These are phyloP conservation scores for Smutsia temminckii DNA, from an alignment of 2,797 vertebrate genomes.

Conservation along the genomic window DNA sequence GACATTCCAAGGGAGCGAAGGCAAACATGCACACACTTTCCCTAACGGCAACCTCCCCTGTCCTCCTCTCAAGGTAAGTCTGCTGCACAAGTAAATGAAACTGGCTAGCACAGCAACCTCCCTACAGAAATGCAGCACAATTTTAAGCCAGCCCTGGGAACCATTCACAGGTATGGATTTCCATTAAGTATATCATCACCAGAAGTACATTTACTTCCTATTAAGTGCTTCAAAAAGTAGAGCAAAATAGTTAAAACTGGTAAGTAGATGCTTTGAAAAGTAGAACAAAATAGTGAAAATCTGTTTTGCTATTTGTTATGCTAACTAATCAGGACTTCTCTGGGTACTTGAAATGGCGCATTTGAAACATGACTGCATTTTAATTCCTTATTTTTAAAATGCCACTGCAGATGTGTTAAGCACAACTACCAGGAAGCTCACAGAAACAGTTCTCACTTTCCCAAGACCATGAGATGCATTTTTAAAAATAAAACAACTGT, in stretches of 20 bases:
- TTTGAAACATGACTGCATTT: background rate
- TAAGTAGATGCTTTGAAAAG: background rate
- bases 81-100: background rate
- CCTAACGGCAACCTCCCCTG: background rate
- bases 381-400: constrained; percentile 25
- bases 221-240: background rate
- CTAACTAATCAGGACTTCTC: background rate
- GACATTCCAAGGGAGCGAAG: background rate
- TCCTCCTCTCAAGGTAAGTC: background rate
- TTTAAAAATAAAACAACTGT: background rate
- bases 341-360: background rate
- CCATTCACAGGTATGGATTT: background rate
- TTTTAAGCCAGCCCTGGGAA: background rate
- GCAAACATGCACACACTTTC: background rate
- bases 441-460: constrained; percentile 30
- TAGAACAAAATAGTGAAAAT: background rate
- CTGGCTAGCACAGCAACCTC: background rate
- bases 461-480: background rate
- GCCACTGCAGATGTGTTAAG: background rate
- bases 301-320: background rate
- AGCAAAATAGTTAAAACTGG: background rate
- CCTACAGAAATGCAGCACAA: background rate
- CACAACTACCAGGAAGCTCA: background rate
- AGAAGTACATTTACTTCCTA: background rate
- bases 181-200: background rate